phyloP scores from a whole-genome alignment of 1,140 invertebrate species.

The Bombus picipes region DNA sequence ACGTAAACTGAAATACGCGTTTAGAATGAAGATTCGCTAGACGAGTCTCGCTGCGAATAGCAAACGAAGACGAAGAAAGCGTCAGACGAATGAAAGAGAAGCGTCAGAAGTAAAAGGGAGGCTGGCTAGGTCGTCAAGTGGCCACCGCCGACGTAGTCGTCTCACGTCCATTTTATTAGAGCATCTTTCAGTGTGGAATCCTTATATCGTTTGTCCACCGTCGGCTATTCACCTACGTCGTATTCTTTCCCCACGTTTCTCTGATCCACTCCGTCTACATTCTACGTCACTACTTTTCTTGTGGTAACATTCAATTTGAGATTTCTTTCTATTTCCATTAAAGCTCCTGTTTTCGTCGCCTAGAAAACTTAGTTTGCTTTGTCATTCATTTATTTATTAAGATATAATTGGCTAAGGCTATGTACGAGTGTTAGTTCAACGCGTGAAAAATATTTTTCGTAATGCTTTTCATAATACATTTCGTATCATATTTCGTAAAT shows the following conservation, averaged over 20 bases:
- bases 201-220: slow-evolving; percentile 76
- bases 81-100: slow-evolving; percentile 68
- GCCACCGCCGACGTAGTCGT: slow-evolving; percentile 55
- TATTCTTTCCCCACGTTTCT: slow-evolving; percentile 27
- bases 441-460: too few relatives aligned
- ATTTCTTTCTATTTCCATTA: slow-evolving; percentile 28
- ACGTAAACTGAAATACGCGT: slow-evolving; percentile 64
- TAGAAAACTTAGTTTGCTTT: neutral
- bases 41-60: slow-evolving; percentile 24
- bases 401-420: neutral
- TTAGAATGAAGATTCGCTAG: slow-evolving; percentile 50
- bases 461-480: neutral
- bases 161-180: slow-evolving; percentile 76
- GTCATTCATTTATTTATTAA: neutral
- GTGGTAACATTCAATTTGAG: slow-evolving; percentile 32
- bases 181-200: slow-evolving; percentile 74
- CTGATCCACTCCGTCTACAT: slow-evolving; percentile 17
- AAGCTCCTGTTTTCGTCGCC: neutral
- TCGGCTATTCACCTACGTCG: slow-evolving; percentile 70
- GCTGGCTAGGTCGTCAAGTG: slow-evolving; percentile 73
- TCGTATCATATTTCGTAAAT: too few relatives aligned
- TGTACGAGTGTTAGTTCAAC: too few relatives aligned
- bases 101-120: slow-evolving; percentile 56
- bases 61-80: slow-evolving; percentile 47
- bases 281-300: slow-evolving; percentile 31